Evolutionary conservation across 2,113 vertebrate species (phyloP).

Genomic region (Phocoena phocoena): DNA sequence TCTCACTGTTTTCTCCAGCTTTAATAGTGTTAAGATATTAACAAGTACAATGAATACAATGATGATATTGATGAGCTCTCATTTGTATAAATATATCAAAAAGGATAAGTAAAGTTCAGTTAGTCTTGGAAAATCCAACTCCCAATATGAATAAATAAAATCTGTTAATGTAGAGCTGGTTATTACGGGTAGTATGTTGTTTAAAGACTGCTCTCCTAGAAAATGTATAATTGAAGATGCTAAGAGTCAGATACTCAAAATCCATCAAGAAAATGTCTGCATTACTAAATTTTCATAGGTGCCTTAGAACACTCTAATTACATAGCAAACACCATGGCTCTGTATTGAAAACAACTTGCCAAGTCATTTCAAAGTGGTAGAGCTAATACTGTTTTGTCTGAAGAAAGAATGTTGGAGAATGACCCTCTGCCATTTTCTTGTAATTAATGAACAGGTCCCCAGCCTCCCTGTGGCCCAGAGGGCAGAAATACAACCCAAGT

Average conservation of each 20-base stretch:
- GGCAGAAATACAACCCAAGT: not conserved
- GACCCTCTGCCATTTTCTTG: not conserved
- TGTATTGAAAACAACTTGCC: slow-evolving; percentile 14
- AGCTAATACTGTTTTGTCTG: not conserved
- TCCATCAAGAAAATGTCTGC: not conserved
- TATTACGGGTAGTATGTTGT: not conserved
- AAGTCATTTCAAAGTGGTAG: slow-evolving; percentile 35
- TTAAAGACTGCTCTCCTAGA: not conserved
- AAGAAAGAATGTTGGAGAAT: slow-evolving; percentile 12
- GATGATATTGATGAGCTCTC: slow-evolving; percentile 12
- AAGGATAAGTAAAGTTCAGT: slow-evolving; percentile 5
- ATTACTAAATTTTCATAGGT: slow-evolving; percentile 25
- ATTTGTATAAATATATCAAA: slow-evolving; percentile 42
- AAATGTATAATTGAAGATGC: slow-evolving; percentile 29
- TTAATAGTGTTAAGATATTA: slow-evolving; percentile 41
- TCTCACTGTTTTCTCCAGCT: not conserved
- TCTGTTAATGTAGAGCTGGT: not conserved
- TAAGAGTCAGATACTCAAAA: slow-evolving; percentile 32
- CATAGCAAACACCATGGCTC: not conserved
- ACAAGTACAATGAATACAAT: slow-evolving; percentile 27
- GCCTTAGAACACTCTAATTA: not conserved
- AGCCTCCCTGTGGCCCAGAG: not conserved
- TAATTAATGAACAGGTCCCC: not conserved
- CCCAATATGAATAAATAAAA: slow-evolving; percentile 43
- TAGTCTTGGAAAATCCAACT: slow-evolving; percentile 37